These are phyloP conservation scores for Hydrotaea cyrtoneurina DNA, from an alignment of 2,888 invertebrate genomes.

Conservation along the genomic window DNA sequence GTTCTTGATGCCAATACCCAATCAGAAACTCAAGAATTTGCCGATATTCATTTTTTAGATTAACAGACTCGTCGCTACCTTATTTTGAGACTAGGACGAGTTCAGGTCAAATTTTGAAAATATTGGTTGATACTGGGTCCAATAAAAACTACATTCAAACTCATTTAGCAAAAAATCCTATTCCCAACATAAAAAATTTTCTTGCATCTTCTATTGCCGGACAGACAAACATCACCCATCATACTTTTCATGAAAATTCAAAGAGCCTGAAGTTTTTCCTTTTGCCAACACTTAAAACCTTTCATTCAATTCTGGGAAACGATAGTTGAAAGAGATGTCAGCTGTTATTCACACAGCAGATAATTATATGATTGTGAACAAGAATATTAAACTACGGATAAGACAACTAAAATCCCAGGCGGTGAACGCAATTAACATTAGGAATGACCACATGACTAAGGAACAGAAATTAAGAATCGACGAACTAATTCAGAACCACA, in stretches of 20 bases:
- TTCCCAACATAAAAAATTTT: slow-evolving; percentile 21
- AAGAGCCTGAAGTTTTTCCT: slow-evolving; percentile 47
- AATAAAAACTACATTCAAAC: slow-evolving; percentile 43
- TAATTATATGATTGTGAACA: slow-evolving; percentile 12
- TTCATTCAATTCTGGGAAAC: slow-evolving; percentile 52
- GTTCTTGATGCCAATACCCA: not conserved
- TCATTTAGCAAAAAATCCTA: not conserved
- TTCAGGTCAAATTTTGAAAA: slow-evolving; percentile 21
- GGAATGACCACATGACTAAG: slow-evolving; percentile 20
- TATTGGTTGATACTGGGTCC: slow-evolving; percentile 43
- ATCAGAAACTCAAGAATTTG: slow-evolving; percentile 10
- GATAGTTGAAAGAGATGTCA: slow-evolving; percentile 41
- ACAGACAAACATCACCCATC: slow-evolving; percentile 34
- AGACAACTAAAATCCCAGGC: slow-evolving; percentile 16
- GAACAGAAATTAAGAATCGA: slow-evolving; percentile 10
- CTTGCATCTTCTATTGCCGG: slow-evolving; percentile 37
- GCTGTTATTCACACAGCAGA: slow-evolving; percentile 29
- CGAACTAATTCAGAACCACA: not conserved
- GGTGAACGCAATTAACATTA: slow-evolving; percentile 27
- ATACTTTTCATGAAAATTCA: slow-evolving; percentile 18
- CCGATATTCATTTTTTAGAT: slow-evolving; percentile 50
- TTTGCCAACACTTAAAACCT: slow-evolving; percentile 36
- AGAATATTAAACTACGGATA: slow-evolving; percentile 14
- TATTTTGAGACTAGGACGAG: slow-evolving; percentile 33
- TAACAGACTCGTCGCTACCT: slow-evolving; percentile 35